Base-by-base conservation (phyloP, 2,797 vertebrate genomes). In the Meda fulgida region DNA sequence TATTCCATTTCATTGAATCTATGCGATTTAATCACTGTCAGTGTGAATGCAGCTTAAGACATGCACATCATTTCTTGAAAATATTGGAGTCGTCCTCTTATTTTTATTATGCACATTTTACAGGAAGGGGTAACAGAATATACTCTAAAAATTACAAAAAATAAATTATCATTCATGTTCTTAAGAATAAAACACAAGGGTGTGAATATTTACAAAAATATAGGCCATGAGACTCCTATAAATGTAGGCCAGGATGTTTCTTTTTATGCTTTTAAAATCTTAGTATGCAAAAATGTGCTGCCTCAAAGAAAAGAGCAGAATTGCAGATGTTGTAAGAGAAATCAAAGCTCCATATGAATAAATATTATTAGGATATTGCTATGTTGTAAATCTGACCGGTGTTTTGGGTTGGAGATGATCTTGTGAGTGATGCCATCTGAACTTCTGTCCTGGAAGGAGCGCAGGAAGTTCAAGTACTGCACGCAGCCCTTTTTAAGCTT, bases 341-440 rank as follows among this genome's bases (percentile, higher is more conserved):
- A 58, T 77, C 75, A 16, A 77, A 58, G 21, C 21, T 26, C 21
- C 19, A 38, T 26, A 38, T 76, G 6, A 36, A 36, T 38, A 1
- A 9, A 55, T 9, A 65, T 48, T 3, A 21, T 60, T 18, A 84
- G n/a, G 19, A 48, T 60, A 48, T 36, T 79, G 9, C 18, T 31
- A 43, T 48, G 34, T 23, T 58, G 9, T 11, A 65, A 73, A 73
- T 81, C 85, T 89, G 34, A 89, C 88, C 91, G 83, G 71, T 93
- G 88, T 65, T 91, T 88, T 11, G 91, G 90, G 75, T 92, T 90
- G 70, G 89, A 88, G 31, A 92, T 88, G 78, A 93, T 92, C 84
- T 89, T 91, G 80, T 91, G 90, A 3, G 84, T 87, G 75, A 92
- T 46, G 21, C 87, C 46, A 29, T 88, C 85, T 16, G 76, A 85